Evolutionary conservation across 2,888 invertebrate genomes (phyloP), one percentile per base, ranked within the genome.

Genomic region (Graphium colonna): DNA sequence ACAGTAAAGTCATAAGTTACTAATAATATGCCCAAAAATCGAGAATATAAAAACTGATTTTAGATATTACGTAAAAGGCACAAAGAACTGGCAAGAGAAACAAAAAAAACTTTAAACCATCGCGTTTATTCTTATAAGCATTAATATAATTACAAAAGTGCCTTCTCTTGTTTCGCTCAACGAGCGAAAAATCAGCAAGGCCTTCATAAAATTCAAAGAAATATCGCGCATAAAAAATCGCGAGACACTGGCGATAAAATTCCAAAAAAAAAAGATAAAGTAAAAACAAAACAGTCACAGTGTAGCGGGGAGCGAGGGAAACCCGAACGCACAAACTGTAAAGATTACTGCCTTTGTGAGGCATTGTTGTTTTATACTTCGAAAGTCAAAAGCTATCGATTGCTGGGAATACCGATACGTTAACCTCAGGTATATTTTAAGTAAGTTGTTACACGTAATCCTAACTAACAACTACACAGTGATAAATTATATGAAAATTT

Each of bases 311-410:
- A 43, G 17, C 31, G 38, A 17, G 17, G 17, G 13, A 36, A 13
- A 9, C 10, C 21, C 33, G 33, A 40, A 39, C 31, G 13, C 36
- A 33, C 52, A 21, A 46, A 49, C 26, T 17, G 13, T 39, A 41
- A 26, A 47, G 47, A 36, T 38, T 47, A 26, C 41, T 8, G 33
- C 41, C 31, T 46, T 47, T 47, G 46, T 47, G 33, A 46, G 41
- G 46, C 41, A 52, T 47, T 47, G 52, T 52, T 12, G 47, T 28
- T 46, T 52, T 33, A 41, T 54, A 12, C 40, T 54, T 44, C 13
- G 36, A 53, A 47, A 48, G 17, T 44, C 13, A 26, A 53, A 47
- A 48, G 17, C 36, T 45, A 53, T 53, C 26, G 53, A 48, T 53
- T 49, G 33, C 13, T 43, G 53, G 53, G 21, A 53, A 53, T 49